Conservation (phyloP, 2,113 vertebrate species). For the Dipodomys spectabilis region DNA sequence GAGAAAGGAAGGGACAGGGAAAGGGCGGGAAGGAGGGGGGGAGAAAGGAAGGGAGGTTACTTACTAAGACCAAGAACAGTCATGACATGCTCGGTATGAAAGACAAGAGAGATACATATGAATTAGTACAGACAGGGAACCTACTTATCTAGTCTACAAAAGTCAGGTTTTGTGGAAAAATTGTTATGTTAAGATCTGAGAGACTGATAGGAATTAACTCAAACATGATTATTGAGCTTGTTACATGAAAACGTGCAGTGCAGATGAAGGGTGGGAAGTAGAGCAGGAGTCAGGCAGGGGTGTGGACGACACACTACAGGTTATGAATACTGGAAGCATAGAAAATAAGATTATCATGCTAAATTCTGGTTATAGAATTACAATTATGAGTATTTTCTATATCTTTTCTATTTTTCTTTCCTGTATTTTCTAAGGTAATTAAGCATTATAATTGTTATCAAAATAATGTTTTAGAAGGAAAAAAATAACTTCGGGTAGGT, state of each 20-base stretch:
- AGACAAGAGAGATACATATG: not conserved
- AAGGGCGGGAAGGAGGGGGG: too few relatives aligned
- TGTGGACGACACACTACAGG: not conserved
- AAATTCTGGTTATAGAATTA: not conserved
- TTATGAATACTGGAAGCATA: not conserved
- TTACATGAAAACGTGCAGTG: not conserved
- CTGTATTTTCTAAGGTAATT: not conserved
- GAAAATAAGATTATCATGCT: conserved; percentile 5
- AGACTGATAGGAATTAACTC: not conserved
- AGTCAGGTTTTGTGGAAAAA: not conserved
- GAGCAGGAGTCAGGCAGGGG: not conserved
- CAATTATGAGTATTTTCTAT: conserved; percentile 1
- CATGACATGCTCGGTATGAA: not conserved
- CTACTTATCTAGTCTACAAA: not conserved
- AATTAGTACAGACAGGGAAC: not conserved
- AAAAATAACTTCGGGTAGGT: not conserved
- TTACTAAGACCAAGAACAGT: not conserved
- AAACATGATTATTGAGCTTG: not conserved
- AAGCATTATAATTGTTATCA: not conserved
- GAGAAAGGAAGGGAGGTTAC: too few relatives aligned
- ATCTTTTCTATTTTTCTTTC: not conserved
- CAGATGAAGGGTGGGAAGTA: fast-evolving
- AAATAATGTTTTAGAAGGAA: not conserved
- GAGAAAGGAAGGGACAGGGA: too few relatives aligned
- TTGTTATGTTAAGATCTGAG: not conserved